Percentiles rank a stretch among this genome's conserved stretches.
Evolutionary conservation across 1,140 invertebrate genomes (phyloP).

Genomic region (Brachionus sp.): DNA sequence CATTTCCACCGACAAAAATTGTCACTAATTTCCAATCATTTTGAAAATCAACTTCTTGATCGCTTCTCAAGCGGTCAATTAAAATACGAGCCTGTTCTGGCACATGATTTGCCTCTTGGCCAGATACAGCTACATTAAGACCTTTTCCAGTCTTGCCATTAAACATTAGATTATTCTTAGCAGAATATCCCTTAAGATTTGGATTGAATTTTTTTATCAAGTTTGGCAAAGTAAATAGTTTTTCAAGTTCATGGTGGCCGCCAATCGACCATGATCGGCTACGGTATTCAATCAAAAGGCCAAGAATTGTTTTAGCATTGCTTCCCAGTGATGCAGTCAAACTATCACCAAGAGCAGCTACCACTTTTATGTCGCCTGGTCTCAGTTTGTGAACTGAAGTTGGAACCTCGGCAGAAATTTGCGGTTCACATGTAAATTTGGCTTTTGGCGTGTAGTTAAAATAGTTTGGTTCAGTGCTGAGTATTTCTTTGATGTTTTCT

Average conservation of each 20-base stretch:
- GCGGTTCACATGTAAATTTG: background rate
- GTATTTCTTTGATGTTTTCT: background rate
- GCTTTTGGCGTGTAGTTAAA: background rate
- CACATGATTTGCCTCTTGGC: slow-evolving; percentile 63
- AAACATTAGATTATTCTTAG: background rate
- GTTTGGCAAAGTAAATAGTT: slow-evolving; percentile 48
- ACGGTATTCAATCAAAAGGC: slow-evolving; percentile 32
- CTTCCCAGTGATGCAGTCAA: slow-evolving; percentile 54
- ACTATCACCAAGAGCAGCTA: slow-evolving; percentile 75
- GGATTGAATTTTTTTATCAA: slow-evolving; percentile 57
- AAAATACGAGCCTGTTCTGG: slow-evolving; percentile 66
- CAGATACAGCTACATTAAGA: slow-evolving; percentile 56
- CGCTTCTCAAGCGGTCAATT: slow-evolving; percentile 67
- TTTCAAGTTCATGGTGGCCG: slow-evolving; percentile 25
- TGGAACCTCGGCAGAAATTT: background rate
- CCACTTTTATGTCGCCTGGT: slow-evolving; percentile 73
- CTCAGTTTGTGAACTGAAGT: slow-evolving; percentile 64
- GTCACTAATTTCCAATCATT: slow-evolving; percentile 74
- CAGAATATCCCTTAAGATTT: slow-evolving; percentile 52
- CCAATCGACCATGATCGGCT: slow-evolving; percentile 39
- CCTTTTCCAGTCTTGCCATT: slow-evolving; percentile 46
- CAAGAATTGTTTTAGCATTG: slow-evolving; percentile 10
- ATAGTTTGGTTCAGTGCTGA: slow-evolving; percentile 36
- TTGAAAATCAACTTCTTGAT: slow-evolving; percentile 60
- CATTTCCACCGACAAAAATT: slow-evolving; percentile 75